phyloP scores from a whole-genome alignment of 2,888 invertebrate species.

The Cinara cedri region DNA sequence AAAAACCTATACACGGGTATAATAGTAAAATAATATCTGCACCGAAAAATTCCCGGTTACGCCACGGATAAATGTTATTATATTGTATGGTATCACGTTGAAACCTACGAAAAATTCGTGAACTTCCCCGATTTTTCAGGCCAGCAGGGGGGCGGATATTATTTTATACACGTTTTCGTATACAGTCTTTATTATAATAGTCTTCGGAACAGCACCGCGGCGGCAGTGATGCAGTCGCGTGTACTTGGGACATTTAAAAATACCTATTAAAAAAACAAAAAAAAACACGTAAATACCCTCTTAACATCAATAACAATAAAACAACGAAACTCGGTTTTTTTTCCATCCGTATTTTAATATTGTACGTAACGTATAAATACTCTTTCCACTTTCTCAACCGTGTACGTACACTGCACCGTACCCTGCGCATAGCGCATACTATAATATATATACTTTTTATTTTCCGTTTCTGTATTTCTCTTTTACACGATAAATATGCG shows the following conservation, averaged over 20 bases:
- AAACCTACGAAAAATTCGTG: neutral
- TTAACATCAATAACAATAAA: slow-evolving; percentile 55
- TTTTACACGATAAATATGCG: neutral
- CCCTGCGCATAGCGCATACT: too few relatives aligned
- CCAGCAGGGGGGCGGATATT: neutral
- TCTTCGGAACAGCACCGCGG: neutral
- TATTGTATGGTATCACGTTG: neutral
- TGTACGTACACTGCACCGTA: neutral
- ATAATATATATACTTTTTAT: slow-evolving; percentile 5
- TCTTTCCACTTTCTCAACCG: neutral
- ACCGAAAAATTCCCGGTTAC: too few relatives aligned
- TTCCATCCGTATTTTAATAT: neutral
- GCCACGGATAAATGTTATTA: too few relatives aligned
- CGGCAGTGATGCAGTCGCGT: too few relatives aligned
- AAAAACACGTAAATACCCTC: slow-evolving; percentile 36
- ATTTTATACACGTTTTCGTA: neutral
- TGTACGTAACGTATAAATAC: too few relatives aligned
- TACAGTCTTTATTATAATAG: too few relatives aligned
- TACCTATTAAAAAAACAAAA: neutral
- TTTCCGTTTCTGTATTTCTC: neutral
- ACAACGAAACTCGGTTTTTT: slow-evolving; percentile 40
- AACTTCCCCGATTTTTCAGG: neutral
- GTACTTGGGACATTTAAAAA: slow-evolving; percentile 37
- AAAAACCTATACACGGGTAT: too few relatives aligned
- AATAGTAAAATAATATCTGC: too few relatives aligned